Percentiles rank a stretch among this genome's conserved stretches.
Conservation (phyloP, 2,113 vertebrate species). For the Hydrochoerus hydrochaeris region DNA sequence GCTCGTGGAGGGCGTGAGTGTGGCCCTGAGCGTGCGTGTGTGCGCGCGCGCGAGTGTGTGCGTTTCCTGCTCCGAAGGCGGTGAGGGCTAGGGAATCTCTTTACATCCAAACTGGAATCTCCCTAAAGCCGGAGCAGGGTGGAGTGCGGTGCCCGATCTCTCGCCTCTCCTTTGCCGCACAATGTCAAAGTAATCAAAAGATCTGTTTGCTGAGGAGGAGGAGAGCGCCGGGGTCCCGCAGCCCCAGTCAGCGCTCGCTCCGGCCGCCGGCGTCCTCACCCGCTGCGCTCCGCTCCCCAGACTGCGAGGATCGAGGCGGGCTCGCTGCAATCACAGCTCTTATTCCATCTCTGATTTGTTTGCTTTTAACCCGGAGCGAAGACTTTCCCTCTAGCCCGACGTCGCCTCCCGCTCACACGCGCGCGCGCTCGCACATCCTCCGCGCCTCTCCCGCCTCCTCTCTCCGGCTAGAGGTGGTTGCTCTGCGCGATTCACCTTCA, state of each 20-base stretch:
- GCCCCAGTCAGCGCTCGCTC: constrained; percentile 45
- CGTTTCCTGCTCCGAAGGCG: constrained; percentile 44
- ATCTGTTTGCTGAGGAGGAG: neutral
- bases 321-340: constrained; percentile 75
- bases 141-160: neutral
- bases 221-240: constrained; percentile 49
- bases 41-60: neutral
- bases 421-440: neutral
- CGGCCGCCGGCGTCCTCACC: constrained; percentile 53
- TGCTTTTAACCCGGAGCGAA: constrained; percentile 70
- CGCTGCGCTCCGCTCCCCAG: constrained; percentile 27
- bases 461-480: constrained; percentile 60
- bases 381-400: constrained; percentile 70
- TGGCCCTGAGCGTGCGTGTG: constrained; percentile 59
- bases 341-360: constrained; percentile 79
- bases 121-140: constrained; percentile 3
- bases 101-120: constrained; percentile 22
- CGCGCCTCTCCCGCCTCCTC: neutral
- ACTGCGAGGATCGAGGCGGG: constrained; percentile 32
- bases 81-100: constrained; percentile 40
- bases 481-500: constrained; percentile 65
- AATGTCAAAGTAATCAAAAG: constrained; percentile 64
- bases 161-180: neutral
- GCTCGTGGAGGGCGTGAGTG: constrained; percentile 66
- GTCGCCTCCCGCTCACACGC: constrained; percentile 5